A percentile compares a stretch with the other conserved stretches of the same genome.
These are phyloP conservation scores for Apodemus agrarius DNA, from an alignment of 2,797 vertebrate species.

Conservation along the genomic window DNA sequence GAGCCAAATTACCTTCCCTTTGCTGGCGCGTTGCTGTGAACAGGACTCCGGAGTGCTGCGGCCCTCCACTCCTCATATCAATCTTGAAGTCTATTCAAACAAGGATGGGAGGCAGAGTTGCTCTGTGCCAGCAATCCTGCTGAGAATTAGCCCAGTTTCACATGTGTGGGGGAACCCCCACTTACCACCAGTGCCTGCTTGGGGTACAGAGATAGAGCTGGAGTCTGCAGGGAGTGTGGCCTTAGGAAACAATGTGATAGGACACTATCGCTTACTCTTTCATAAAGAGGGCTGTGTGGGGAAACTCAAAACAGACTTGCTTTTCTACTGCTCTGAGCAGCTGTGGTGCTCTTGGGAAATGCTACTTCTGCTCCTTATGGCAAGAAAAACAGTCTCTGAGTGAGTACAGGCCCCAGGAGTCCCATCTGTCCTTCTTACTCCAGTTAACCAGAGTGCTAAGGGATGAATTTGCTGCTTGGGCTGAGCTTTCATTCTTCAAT, in stretches of 20 bases:
- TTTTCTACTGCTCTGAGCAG: constrained; percentile 69
- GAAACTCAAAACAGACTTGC: constrained; percentile 70
- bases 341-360: constrained; percentile 62
- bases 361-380: constrained; percentile 58
- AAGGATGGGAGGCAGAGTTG: constrained; percentile 81
- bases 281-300: constrained; percentile 74
- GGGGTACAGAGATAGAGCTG: constrained; percentile 72
- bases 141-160: constrained; percentile 84
- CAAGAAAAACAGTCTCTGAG: constrained; percentile 41
- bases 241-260: constrained; percentile 70
- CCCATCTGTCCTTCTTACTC: neutral
- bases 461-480: neutral
- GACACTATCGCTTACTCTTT: constrained; percentile 81
- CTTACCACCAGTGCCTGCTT: constrained; percentile 66
- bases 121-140: constrained; percentile 86
- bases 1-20: constrained; percentile 76
- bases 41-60: constrained; percentile 66
- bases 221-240: constrained; percentile 75
- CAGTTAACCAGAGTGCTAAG: neutral
- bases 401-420: neutral
- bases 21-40: constrained; percentile 25
- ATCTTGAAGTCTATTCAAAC: constrained; percentile 84
- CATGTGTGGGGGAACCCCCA: constrained; percentile 83
- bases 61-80: constrained; percentile 83
- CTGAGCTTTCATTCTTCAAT: neutral